phyloP scores from a whole-genome alignment of 2,113 vertebrate species.

The Hystrix brachyura region DNA sequence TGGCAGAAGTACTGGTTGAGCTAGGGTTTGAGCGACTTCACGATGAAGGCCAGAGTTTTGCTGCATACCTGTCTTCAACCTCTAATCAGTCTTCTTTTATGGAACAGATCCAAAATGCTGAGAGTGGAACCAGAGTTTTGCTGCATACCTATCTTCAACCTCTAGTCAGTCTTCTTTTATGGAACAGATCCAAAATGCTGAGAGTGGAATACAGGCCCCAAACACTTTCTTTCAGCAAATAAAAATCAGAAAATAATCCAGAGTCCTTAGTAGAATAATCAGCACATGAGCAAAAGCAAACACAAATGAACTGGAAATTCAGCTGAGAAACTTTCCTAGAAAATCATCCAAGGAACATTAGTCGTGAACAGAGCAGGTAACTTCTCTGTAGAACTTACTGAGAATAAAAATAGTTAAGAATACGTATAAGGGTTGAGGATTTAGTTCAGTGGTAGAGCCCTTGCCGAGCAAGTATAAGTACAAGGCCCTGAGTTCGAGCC shows the following conservation, averaged over 20 bases:
- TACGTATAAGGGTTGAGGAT: not conserved
- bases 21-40: not conserved
- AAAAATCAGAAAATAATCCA: not conserved
- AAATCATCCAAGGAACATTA: not conserved
- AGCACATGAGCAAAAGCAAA: not conserved
- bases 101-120: not conserved
- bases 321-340: not conserved
- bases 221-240: slow-evolving; percentile 28
- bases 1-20: not conserved
- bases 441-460: no score
- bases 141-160: not conserved
- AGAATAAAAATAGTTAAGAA: slow-evolving; percentile 20
- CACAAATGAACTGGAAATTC: not conserved
- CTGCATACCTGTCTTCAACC: not conserved
- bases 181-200: not conserved
- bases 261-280: not conserved
- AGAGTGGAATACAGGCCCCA: not conserved
- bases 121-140: not conserved
- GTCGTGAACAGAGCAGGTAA: not conserved
- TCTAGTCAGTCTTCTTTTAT: not conserved
- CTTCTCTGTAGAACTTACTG: not conserved
- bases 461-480: no score
- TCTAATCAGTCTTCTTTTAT: not conserved
- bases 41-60: not conserved
- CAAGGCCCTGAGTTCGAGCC: no score